Percentiles rank a stretch among this genome's conserved stretches.
These are phyloP conservation scores for Lepidonotus clava DNA, from an alignment of 2,888 invertebrate genomes.

Conservation along the genomic window DNA sequence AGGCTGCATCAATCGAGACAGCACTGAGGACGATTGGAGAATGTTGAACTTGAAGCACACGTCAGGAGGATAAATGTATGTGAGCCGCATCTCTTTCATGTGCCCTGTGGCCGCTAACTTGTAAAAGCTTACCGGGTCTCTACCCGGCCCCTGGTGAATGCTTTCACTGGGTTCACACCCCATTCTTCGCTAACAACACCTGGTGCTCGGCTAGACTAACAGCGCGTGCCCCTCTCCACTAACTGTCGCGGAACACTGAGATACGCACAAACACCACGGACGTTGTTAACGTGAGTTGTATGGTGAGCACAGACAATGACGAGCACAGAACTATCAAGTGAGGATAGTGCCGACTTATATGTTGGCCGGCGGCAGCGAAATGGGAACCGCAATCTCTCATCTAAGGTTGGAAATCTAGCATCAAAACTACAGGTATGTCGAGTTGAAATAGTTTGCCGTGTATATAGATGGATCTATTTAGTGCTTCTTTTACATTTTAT, in stretches of 20 bases:
- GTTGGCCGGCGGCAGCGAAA: constrained; percentile 10
- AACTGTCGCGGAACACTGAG: not conserved
- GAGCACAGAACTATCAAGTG: constrained; percentile 42
- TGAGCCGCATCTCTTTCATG: not conserved
- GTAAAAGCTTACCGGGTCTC: constrained; percentile 26
- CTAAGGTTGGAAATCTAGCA: constrained; percentile 16
- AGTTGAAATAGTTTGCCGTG: too few relatives aligned
- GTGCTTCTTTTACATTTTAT: too few relatives aligned
- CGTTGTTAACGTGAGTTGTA: too few relatives aligned
- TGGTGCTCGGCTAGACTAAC: not conserved
- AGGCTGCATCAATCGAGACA: not conserved
- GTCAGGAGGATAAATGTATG: not conserved
- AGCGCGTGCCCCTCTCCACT: not conserved
- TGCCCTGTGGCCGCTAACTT: not conserved
- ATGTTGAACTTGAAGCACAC: not conserved
- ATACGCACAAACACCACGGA: too few relatives aligned
- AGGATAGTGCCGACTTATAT: constrained; percentile 27
- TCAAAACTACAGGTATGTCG: constrained; percentile 34
- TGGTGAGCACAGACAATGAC: not conserved
- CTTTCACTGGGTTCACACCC: not conserved
- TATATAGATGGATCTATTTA: too few relatives aligned
- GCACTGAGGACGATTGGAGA: not conserved
- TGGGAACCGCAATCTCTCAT: not conserved
- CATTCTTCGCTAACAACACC: not conserved
- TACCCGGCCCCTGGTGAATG: not conserved